These are phyloP conservation scores for Sebastes dallii DNA, from an alignment of 2,797 vertebrate species.

Conservation along the genomic window DNA sequence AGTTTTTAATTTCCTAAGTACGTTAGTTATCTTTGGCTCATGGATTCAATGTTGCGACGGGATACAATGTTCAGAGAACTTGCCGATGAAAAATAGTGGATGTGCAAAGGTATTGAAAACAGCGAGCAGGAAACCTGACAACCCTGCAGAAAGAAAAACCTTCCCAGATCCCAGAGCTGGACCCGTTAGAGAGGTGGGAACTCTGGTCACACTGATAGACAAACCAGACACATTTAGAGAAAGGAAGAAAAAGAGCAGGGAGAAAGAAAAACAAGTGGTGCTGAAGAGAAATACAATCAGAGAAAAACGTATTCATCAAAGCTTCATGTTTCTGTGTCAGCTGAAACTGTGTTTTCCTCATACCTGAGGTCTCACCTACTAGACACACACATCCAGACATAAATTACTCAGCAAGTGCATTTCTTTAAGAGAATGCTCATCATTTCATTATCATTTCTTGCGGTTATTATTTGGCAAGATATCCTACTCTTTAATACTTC, in stretches of 20 bases:
- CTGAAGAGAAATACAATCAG: not conserved
- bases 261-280: conserved; percentile 1
- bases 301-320: not conserved
- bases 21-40: not conserved
- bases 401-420: not conserved
- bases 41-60: not conserved
- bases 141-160: conserved; percentile 37
- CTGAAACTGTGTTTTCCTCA: conserved; percentile 7
- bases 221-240: conserved; percentile 70
- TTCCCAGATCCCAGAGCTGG: conserved; percentile 33
- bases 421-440: not conserved
- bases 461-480: not conserved
- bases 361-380: conserved; percentile 1
- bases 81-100: conserved; percentile 25
- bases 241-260: conserved; percentile 8
- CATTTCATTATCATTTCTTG: not conserved
- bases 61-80: conserved; percentile 13
- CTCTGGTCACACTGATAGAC: conserved; percentile 72
- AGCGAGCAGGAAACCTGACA: conserved; percentile 41
- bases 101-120: conserved; percentile 33
- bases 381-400: not conserved
- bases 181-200: conserved; percentile 46
- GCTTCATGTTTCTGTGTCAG: conserved; percentile 1
- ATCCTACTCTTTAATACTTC: not conserved
- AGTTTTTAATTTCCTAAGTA: not conserved